Base-by-base conservation (phyloP, 2,113 vertebrate species). In the Sula dactylatra region DNA sequence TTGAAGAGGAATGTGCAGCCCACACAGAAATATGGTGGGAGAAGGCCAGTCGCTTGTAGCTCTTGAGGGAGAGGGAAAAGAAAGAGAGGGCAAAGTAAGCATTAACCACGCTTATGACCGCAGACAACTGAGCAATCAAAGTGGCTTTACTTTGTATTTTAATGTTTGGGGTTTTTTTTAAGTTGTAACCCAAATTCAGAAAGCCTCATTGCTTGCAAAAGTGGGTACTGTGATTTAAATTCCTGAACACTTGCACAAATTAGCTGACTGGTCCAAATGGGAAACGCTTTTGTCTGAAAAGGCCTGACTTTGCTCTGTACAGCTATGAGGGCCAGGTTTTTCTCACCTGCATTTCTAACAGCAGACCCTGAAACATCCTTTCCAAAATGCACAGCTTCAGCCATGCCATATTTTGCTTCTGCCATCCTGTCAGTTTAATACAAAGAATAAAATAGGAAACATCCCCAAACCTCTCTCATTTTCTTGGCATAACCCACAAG, bases 401-500 rank as follows among this genome's bases (percentile, higher is more conserved):
- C 45, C 69, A 80, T 16, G 45, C 52, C 58, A 44, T 32, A 26
- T 36, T 87, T 56, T 55, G 32, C 38, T 89, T 85, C 84, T 82
- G 58, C 52, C 64, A 72, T 42, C 19, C 56, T 50, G 44, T 55
- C 94, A 74, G 73, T 95, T 90, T 50, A 92, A 89, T 76, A 38
- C 3, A 29, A 90, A 87, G 31, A 71, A 82, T 40, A 52, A 85
- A 79, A 81, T 77, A 65, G 19, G 20, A 87, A 95, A 67, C 38
- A 72, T 82, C 82, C 66, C 52, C 9, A 85, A 95, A 82, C 83
- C 67, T 79, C 96, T 95, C 82, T 94, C 66, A 45, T 96, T 96
- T 96, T 96, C 86, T 73, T 42, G 40, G 86, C 90, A 94, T 45
- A 93, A 94, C 91, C 91, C 93, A 95, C 89, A 97, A 81, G 89